These are phyloP conservation scores for Remorina albescens DNA, from an alignment of 2,797 vertebrate species.

Conservation along the genomic window DNA sequence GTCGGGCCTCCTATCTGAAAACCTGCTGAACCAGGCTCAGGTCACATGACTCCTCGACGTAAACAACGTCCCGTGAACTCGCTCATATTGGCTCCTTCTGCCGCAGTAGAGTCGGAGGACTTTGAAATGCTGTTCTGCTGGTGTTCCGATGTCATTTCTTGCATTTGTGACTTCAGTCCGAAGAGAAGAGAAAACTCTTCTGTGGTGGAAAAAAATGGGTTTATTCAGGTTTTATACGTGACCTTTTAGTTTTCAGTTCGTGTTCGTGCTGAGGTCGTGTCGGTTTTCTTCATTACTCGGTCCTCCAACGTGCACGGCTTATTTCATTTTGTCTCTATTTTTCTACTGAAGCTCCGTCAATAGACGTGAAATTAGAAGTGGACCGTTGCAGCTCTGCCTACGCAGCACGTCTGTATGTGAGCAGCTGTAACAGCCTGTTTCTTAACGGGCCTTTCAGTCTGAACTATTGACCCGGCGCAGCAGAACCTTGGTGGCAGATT, in stretches of 20 bases:
- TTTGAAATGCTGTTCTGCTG: too few species aligned
- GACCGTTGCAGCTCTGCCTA: neutral
- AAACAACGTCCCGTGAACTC: too few species aligned
- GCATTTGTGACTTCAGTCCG: too few species aligned
- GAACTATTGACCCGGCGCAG: neutral
- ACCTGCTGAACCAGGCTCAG: too few species aligned
- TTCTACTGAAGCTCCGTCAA: neutral
- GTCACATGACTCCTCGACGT: too few species aligned
- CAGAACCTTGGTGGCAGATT: neutral
- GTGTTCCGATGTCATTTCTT: too few species aligned
- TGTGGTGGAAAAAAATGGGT: too few species aligned
- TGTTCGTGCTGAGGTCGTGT: constrained; percentile 1
- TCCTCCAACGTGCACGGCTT: neutral
- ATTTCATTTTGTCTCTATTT: neutral
- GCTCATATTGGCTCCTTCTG: too few species aligned
- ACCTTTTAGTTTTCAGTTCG: too few species aligned
- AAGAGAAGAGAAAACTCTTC: too few species aligned
- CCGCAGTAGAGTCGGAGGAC: too few species aligned
- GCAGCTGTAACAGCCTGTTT: neutral
- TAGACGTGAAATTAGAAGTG: constrained; percentile 8
- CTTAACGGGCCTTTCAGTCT: neutral
- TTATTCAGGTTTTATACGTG: too few species aligned
- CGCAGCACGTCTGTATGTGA: neutral
- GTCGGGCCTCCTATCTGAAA: neutral
- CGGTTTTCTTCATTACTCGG: neutral